Conservation (phyloP, 1,140 invertebrate species). For the Wiebesia pumilae region DNA sequence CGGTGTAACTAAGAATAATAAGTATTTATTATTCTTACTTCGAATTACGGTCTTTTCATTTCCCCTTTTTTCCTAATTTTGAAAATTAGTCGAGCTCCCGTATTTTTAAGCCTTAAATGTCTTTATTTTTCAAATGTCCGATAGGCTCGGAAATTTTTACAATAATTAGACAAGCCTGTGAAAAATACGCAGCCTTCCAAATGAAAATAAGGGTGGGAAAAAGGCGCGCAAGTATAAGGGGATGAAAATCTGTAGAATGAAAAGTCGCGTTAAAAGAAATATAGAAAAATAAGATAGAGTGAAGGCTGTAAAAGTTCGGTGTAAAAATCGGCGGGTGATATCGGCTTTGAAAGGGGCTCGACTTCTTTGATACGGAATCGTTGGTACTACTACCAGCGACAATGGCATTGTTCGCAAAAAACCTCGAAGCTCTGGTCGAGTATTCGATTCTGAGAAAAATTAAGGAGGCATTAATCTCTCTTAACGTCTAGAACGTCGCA, state of each 20-base stretch:
- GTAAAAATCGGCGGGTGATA: neutral
- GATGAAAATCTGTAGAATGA: neutral
- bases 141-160: neutral
- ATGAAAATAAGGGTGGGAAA: neutral
- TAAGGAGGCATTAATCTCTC: neutral
- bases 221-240: neutral
- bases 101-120: too few relatives aligned
- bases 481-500: neutral
- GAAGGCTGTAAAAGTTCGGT: neutral
- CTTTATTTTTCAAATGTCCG: neutral
- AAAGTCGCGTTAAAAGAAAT: neutral
- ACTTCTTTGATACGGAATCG: neutral
- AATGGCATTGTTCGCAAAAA: neutral
- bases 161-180: neutral
- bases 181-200: neutral
- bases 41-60: neutral
- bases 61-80: neutral
- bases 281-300: neutral
- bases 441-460: neutral
- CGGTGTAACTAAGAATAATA: neutral
- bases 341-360: neutral
- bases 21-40: neutral
- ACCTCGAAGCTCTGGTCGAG: neutral
- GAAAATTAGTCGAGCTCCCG: neutral
- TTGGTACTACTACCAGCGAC: neutral